A percentile compares a stretch with the other conserved stretches of the same genome.
Conservation (phyloP, 2,113 vertebrate species). For the Toxostoma redivivum region DNA sequence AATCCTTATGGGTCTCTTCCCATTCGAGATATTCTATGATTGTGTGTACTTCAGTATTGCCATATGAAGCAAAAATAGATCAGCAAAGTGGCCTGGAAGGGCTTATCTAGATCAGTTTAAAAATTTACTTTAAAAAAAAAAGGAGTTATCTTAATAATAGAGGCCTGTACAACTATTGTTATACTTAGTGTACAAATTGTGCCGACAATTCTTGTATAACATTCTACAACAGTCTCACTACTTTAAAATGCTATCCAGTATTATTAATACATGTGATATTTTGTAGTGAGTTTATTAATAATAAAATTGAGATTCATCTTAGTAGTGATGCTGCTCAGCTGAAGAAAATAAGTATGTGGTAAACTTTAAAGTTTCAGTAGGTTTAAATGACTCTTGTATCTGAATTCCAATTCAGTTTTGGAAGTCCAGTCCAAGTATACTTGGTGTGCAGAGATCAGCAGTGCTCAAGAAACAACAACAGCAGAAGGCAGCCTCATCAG, state of each 20-base stretch:
- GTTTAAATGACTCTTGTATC: constrained; percentile 30
- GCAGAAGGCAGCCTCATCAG: constrained; percentile 82
- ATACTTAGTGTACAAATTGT: background rate
- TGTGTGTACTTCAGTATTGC: background rate
- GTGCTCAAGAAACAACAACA: constrained; percentile 85
- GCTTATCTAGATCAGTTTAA: background rate
- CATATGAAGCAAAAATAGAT: background rate
- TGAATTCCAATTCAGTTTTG: constrained; percentile 81
- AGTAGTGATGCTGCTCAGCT: background rate
- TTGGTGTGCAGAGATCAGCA: constrained; percentile 91
- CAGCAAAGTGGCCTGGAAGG: background rate
- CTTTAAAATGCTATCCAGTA: background rate
- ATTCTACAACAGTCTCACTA: background rate
- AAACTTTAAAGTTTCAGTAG: background rate
- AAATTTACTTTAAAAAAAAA: background rate
- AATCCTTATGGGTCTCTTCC: background rate
- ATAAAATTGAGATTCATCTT: background rate
- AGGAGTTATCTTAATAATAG: background rate
- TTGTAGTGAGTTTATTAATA: background rate
- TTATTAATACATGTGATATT: background rate
- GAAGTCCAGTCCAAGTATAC: constrained; percentile 93
- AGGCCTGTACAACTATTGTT: background rate
- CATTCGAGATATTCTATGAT: background rate
- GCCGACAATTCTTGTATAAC: background rate
- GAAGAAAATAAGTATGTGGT: background rate